These are phyloP conservation scores for Drosophila silvestris DNA, from an alignment of 2,888 invertebrate genomes.

Conservation along the genomic window DNA sequence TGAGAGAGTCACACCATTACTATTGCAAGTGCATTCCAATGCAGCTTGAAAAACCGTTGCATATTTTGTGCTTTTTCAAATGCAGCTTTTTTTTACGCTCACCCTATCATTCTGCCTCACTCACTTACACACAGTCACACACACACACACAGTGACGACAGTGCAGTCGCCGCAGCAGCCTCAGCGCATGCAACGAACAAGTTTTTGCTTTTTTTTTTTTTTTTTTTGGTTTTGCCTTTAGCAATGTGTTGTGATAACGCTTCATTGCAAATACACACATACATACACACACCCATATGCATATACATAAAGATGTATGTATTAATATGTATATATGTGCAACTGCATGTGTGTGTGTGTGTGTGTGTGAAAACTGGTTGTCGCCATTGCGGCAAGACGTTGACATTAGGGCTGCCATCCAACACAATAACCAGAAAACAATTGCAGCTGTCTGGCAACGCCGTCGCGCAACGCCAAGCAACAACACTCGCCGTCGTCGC, in stretches of 20 bases:
- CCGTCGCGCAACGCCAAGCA: conserved; percentile 47
- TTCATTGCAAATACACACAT: conserved; percentile 41
- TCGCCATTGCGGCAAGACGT: conserved; percentile 47
- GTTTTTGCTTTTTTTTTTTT: conserved; percentile 29
- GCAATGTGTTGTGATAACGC: conserved; percentile 53
- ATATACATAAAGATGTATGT: conserved; percentile 4
- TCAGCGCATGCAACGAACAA: conserved; percentile 37
- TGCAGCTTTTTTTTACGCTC: conserved; percentile 15
- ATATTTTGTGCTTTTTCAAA: conserved; percentile 59
- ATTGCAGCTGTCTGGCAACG: conserved; percentile 61
- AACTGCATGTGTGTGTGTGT: background rate
- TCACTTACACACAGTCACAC: conserved; percentile 25
- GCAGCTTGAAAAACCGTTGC: conserved; percentile 58
- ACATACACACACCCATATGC: background rate
- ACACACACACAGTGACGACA: background rate
- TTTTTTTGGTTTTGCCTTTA: conserved; percentile 35
- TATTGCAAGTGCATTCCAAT: conserved; percentile 58
- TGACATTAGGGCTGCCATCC: conserved; percentile 62
- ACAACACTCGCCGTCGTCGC: conserved; percentile 55
- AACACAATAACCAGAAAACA: conserved; percentile 33
- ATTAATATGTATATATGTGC: conserved; percentile 1
- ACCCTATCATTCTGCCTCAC: conserved; percentile 23
- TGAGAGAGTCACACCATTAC: conserved; percentile 27
- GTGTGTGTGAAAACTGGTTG: conserved; percentile 55
- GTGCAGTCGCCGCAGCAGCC: conserved; percentile 28